A percentile compares a stretch with the other conserved stretches of the same genome.
These are phyloP conservation scores for Bovichtus diacanthus DNA, from an alignment of 2,797 vertebrate genomes.

Conservation along the genomic window DNA sequence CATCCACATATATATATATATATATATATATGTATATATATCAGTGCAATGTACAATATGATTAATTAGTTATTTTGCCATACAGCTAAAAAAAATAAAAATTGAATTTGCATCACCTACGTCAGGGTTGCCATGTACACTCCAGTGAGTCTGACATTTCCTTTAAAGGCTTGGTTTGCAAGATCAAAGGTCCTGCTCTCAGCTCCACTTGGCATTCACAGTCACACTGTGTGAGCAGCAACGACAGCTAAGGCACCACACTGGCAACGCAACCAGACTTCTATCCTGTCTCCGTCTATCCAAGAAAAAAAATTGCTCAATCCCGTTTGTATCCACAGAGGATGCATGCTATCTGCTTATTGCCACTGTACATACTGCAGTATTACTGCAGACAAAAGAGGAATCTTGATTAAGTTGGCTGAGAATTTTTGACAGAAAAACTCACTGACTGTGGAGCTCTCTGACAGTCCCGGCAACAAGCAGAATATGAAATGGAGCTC, in stretches of 20 bases:
- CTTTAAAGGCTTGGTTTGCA: conserved; percentile 57
- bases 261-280: conserved; percentile 56
- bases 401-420: conserved; percentile 46
- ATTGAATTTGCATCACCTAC: no score
- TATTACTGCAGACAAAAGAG: conserved; percentile 47
- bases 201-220: conserved; percentile 68
- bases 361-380: conserved; percentile 19
- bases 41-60: background rate
- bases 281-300: conserved; percentile 58
- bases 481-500: conserved; percentile 45
- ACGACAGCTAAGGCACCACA: conserved; percentile 48
- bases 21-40: no score
- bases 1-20: background rate
- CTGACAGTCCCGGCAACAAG: conserved; percentile 43
- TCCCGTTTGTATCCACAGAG: conserved; percentile 30
- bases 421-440: conserved; percentile 33
- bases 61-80: conserved; percentile 12
- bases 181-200: conserved; percentile 76
- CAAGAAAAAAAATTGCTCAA: conserved; percentile 29
- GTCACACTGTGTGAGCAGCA: conserved; percentile 62
- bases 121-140: conserved; percentile 46
- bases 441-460: conserved; percentile 21
- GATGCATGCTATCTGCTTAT: conserved; percentile 29
- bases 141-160: conserved; percentile 55
- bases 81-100: conserved; percentile 23